Evolutionary conservation across 2,888 invertebrate species (phyloP), one percentile per base, ranked within the genome.

Genomic region (Acronicta alni): DNA sequence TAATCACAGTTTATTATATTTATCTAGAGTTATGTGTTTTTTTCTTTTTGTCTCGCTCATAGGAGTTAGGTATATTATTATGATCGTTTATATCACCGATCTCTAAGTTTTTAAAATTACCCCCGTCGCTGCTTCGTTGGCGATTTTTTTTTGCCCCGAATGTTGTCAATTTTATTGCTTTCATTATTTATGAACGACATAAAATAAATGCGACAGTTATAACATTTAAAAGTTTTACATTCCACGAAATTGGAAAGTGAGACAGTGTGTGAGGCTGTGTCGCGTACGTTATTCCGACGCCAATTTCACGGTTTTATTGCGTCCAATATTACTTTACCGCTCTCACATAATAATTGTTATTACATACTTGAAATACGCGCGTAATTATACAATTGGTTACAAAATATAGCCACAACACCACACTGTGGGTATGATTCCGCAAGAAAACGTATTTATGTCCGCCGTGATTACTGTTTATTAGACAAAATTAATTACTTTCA

Each of bases 211-310:
- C 70, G 76, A 78, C 76, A 53, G 59, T 57, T 52, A 64, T 68
- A 71, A 75, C 59, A 67, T 79, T 77, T 66, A 71, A 66, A 65
- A 51, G 65, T 76, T 83, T 83, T 80, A 83, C 76, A 74, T 88
- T 88, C 85, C 82, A 78, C 79, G 81, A 86, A 89, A 86, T 86
- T 83, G 80, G 85, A 89, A 89, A 87, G 85, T 81, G 82, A 82
- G 80, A 84, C 81, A 72, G 63, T 67, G 48, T 61, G 67, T 53
- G 60, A 60, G 62, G 57, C 53, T 64, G 61, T 73, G 77, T 69
- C 57, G 72, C 70, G 75, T 51, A 60, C 54, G 59, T 67, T 75
- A 76, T 63, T 66, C 72, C 62, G 68, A 43, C 67, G 64, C 67
- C 72, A 77, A 83, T 85, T 85, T 83, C 82, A 82, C 82, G 81